Percentiles rank a stretch among this genome's conserved stretches.
Evolutionary conservation across 2,888 invertebrate genomes (phyloP).

Genomic region (Beris morrisii): DNA sequence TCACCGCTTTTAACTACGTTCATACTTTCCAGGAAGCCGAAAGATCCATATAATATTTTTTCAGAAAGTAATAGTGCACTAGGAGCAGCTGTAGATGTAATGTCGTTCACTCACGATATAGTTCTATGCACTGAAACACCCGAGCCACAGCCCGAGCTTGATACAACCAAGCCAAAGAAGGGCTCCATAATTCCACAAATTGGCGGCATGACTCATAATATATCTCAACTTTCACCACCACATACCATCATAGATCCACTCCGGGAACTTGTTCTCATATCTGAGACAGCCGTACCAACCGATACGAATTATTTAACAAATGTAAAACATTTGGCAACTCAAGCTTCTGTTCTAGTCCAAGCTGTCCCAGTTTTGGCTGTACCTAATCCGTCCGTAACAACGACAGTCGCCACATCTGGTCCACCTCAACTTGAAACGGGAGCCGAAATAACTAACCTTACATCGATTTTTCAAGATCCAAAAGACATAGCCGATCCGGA

Average conservation of each 20-base stretch:
- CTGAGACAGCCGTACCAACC: constrained; percentile 53
- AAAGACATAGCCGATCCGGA: constrained; percentile 54
- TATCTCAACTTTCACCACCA: not conserved
- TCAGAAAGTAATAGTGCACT: constrained; percentile 60
- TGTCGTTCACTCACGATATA: constrained; percentile 80
- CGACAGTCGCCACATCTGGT: constrained; percentile 38
- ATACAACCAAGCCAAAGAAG: not conserved
- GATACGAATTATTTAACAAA: constrained; percentile 56
- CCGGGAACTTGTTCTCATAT: constrained; percentile 64
- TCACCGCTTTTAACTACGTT: not conserved
- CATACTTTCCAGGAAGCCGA: constrained; percentile 40
- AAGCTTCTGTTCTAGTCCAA: constrained; percentile 63
- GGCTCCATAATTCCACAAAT: not conserved
- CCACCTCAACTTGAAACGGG: constrained; percentile 13
- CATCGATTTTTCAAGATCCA: constrained; percentile 52
- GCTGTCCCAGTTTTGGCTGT: constrained; percentile 49
- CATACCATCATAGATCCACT: constrained; percentile 60
- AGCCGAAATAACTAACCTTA: constrained; percentile 35
- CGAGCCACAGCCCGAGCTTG: constrained; percentile 4
- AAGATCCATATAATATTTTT: constrained; percentile 55
- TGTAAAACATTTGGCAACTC: constrained; percentile 62
- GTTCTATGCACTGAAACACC: constrained; percentile 55
- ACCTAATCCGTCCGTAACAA: constrained; percentile 38
- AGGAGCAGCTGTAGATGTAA: constrained; percentile 77
- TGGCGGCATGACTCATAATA: not conserved